Evolutionary conservation across 1,140 invertebrate genomes (phyloP).

Genomic region (Drosophila pandora): DNA sequence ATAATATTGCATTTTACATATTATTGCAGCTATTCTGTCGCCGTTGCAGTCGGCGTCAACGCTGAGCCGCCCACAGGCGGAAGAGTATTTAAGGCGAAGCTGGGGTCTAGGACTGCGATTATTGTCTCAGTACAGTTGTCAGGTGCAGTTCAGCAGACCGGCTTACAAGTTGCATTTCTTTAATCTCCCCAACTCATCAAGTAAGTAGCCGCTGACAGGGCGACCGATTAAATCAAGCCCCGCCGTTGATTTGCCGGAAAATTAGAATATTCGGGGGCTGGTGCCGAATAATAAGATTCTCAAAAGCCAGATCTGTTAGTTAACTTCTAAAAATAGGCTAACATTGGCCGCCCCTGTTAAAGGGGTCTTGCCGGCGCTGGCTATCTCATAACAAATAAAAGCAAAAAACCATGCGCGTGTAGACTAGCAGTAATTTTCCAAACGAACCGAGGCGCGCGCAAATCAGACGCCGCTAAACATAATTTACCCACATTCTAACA

Average conservation of each 20-base stretch:
- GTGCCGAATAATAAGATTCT: neutral
- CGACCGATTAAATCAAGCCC: neutral
- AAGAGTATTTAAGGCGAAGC: constrained; percentile 44
- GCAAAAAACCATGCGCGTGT: constrained; percentile 9
- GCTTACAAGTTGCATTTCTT: constrained; percentile 41
- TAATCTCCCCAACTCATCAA: constrained; percentile 16
- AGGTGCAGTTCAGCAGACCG: constrained; percentile 33
- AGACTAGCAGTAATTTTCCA: constrained; percentile 50
- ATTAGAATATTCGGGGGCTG: constrained; percentile 10
- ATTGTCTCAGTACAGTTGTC: constrained; percentile 55
- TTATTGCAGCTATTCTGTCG: constrained; percentile 29
- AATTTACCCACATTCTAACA: constrained; percentile 23
- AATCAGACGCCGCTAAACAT: constrained; percentile 20
- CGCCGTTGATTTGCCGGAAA: neutral
- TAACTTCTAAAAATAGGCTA: constrained; percentile 20
- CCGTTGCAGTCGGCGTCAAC: constrained; percentile 5
- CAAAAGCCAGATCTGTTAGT: constrained; percentile 14
- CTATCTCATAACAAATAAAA: constrained; percentile 26
- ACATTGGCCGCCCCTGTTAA: constrained; percentile 26
- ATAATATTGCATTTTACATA: constrained; percentile 43
- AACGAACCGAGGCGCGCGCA: constrained; percentile 10
- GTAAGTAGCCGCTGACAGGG: constrained; percentile 24
- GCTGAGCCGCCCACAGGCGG: constrained; percentile 20
- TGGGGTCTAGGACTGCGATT: constrained; percentile 25
- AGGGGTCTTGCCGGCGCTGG: neutral